phyloP scores from a whole-genome alignment of 2,113 vertebrate species.

The Canis aureus region DNA sequence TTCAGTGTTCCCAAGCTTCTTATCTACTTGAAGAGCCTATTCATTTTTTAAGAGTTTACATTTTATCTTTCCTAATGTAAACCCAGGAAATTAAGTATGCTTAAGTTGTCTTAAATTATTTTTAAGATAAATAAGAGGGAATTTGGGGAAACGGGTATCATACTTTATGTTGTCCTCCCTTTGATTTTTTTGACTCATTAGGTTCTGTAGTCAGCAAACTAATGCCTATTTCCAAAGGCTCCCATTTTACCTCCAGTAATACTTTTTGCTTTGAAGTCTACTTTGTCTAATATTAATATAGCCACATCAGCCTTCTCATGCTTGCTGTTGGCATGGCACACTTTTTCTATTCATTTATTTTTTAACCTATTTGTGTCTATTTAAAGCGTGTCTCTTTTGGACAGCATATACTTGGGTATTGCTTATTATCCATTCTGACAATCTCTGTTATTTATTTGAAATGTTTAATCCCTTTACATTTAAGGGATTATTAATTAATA shows the following conservation, averaged over 20 bases:
- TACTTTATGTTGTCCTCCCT: background rate
- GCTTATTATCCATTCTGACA: constrained; percentile 15
- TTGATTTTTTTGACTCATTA: background rate
- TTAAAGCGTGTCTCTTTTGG: background rate
- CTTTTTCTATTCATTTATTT: background rate
- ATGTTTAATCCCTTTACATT: constrained; percentile 1
- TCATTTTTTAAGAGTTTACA: background rate
- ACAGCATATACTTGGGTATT: background rate
- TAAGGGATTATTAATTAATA: too few species aligned
- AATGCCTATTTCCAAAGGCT: background rate
- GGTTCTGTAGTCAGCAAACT: background rate
- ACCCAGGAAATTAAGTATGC: background rate
- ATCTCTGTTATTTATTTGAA: constrained; percentile 42
- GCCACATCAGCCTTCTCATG: background rate
- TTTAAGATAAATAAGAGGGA: background rate
- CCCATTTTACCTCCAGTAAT: background rate
- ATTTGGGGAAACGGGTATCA: background rate
- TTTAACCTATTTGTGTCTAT: background rate
- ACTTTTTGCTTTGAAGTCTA: background rate
- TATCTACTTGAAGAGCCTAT: background rate
- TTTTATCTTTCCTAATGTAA: background rate
- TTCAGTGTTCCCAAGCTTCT: background rate
- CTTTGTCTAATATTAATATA: background rate
- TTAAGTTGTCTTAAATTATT: background rate
- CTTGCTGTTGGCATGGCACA: background rate